phyloP scores from a whole-genome alignment of 1,140 invertebrate genomes.

The Apis florea region DNA sequence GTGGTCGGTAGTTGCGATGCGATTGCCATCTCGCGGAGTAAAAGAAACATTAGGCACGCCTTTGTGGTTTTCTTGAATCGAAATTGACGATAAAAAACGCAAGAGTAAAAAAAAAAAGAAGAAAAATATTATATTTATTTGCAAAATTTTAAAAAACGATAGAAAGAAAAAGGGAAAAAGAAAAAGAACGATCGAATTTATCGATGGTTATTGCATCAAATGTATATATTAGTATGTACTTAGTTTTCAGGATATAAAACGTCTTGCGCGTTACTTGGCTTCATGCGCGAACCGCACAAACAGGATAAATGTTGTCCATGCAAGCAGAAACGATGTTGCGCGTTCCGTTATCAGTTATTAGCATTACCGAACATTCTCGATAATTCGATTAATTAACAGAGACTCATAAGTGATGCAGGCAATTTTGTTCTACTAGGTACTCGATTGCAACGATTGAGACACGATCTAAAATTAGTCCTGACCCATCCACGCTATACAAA shows the following conservation, averaged over 20 bases:
- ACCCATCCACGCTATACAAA: neutral
- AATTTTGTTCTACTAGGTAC: too few species aligned
- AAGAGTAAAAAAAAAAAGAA: too few species aligned
- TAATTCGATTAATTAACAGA: constrained; percentile 38
- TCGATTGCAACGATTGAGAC: neutral
- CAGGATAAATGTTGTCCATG: too few species aligned
- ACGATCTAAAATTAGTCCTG: neutral
- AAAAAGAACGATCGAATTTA: too few species aligned
- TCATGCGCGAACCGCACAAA: too few species aligned
- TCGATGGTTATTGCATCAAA: neutral
- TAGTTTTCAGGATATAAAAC: too few species aligned
- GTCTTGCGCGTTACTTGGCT: neutral
- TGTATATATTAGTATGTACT: too few species aligned
- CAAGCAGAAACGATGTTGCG: neutral
- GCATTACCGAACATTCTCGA: neutral
- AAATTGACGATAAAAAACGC: neutral
- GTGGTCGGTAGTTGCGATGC: neutral
- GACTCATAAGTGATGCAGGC: neutral
- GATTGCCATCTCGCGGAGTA: neutral
- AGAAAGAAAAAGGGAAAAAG: neutral
- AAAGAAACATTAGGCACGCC: neutral
- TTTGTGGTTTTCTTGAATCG: neutral
- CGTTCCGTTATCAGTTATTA: neutral
- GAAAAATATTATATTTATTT: too few species aligned
- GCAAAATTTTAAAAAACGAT: neutral